Evolutionary conservation across 2,113 vertebrate genomes (phyloP), one percentile per base, ranked within the genome.

Genomic region (Elanus axillaris): DNA sequence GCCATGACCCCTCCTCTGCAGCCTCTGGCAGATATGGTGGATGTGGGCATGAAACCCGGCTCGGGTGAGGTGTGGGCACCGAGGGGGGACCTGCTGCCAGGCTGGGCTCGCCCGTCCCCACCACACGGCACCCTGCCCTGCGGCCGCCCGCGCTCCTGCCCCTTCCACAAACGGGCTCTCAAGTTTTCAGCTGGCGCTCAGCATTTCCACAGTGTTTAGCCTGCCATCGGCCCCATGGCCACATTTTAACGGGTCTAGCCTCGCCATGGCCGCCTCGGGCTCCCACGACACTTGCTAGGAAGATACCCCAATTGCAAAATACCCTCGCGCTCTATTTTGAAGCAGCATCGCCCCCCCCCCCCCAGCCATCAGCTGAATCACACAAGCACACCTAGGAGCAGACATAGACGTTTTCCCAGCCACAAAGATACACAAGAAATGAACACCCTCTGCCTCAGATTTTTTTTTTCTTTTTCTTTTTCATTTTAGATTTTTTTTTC

Each of bases 1-100:
- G 98, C 98, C 97, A 98, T 98, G 98, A 98, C 98, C 98, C 97
- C 79, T 95, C 84, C 93, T 97, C 95, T 94, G 96, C 94, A 88
- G 93, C 52, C 94, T 94, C 96, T 98, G 96, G 89, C 92, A 60
- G 47, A 96, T 96, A 96, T 90, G 92, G 96, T 94, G 95, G 95
- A 97, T 92, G 91, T 90, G 94, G 93, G 93, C 95, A 91, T 52
- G 76, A 83, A 83, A 31, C 58, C 43, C 15, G 16, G 40, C 79
- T 63, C 58, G 71, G 62, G 47, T 15, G 91, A 90, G 83, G 72
- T 59, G 71, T 86, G 75, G 83, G 91, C 86, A 90, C 47, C 7
- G 52, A 12, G 47, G 66, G 48, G 60, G 66, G 83, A 94, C 79
- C 58, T 64, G 79, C 90, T 93, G 77, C 72, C 94, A 95, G 78